Evolutionary conservation across 2,888 invertebrate species (phyloP).

Genomic region (Drosophila mimica): DNA sequence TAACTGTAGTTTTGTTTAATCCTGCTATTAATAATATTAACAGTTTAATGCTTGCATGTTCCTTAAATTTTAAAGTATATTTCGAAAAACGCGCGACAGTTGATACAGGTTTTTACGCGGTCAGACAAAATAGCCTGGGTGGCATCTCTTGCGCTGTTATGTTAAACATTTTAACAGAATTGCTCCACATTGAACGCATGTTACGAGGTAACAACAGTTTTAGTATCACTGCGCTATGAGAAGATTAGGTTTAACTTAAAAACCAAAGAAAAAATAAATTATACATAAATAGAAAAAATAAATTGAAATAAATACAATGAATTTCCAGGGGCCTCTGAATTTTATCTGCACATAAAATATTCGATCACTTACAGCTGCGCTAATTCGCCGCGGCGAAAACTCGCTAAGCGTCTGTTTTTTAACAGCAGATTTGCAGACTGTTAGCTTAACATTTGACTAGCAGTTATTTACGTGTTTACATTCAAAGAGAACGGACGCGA

Average conservation of each 20-base stretch:
- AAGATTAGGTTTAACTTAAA: background rate
- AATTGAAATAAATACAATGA: background rate
- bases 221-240: background rate
- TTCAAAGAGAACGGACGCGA: constrained; percentile 3
- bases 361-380: background rate
- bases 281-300: background rate
- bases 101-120: background rate
- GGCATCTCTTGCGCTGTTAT: background rate
- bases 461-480: constrained; percentile 26
- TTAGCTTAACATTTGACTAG: constrained; percentile 19
- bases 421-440: constrained; percentile 22
- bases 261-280: background rate
- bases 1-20: constrained; percentile 62
- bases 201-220: constrained; percentile 10
- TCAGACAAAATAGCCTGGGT: background rate
- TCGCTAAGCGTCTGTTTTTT: background rate
- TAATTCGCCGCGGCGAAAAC: constrained; percentile 25
- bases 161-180: constrained; percentile 9
- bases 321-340: background rate
- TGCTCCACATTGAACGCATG: constrained; percentile 12
- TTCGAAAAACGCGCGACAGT: constrained; percentile 16
- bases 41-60: constrained; percentile 30
- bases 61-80: background rate
- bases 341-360: background rate
- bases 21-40: constrained; percentile 41